A percentile compares a stretch with the other conserved stretches of the same genome.
Conservation (phyloP, 2,888 invertebrate species). For the Ormia ochracea region DNA sequence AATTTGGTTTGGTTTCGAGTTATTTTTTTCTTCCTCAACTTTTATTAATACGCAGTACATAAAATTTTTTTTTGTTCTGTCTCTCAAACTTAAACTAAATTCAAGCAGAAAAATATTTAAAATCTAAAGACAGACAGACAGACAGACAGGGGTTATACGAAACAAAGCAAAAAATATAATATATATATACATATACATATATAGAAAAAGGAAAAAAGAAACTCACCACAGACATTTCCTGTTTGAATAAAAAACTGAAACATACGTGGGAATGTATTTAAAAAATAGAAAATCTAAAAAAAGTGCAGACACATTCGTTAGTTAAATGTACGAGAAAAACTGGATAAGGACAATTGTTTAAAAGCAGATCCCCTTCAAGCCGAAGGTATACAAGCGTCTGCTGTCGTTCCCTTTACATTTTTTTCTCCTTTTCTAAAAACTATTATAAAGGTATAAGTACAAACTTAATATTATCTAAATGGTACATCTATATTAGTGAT, state of each 20-base stretch:
- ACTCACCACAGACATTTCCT: neutral
- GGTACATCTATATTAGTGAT: constrained; percentile 38
- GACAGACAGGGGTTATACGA: neutral
- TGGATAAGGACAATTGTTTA: constrained; percentile 11
- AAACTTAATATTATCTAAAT: constrained; percentile 56
- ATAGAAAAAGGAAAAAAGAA: neutral
- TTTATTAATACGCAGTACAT: neutral
- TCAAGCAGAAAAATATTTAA: constrained; percentile 30
- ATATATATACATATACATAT: no score
- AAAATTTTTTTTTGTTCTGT: neutral
- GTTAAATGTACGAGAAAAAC: neutral
- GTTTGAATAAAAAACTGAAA: neutral
- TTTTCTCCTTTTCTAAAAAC: constrained; percentile 9
- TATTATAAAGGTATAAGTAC: constrained; percentile 52
- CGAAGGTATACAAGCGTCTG: constrained; percentile 8
- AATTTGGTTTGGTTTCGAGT: constrained; percentile 32
- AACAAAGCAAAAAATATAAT: neutral
- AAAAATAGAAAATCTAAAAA: neutral
- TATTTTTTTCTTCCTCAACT: neutral
- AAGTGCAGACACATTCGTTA: constrained; percentile 60
- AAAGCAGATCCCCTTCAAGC: neutral
- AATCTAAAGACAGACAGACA: constrained; percentile 6
- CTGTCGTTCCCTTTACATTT: neutral
- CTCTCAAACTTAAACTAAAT: constrained; percentile 40
- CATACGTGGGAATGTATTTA: constrained; percentile 30